These are phyloP conservation scores for Ailurus styani DNA, from an alignment of 2,113 vertebrate genomes.

Conservation along the genomic window DNA sequence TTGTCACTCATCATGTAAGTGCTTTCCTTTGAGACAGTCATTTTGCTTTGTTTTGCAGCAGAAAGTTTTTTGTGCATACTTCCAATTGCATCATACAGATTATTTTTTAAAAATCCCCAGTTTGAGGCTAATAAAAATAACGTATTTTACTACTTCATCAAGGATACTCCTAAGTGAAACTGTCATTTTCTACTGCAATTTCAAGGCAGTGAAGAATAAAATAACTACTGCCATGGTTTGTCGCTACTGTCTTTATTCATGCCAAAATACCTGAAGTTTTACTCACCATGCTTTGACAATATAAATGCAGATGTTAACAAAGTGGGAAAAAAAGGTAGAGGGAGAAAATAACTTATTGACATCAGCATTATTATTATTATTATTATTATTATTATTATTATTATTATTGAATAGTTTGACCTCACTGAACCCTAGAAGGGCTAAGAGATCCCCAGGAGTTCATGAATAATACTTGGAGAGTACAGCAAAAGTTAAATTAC, in stretches of 20 bases:
- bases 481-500: background rate
- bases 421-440: background rate
- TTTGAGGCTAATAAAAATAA: background rate
- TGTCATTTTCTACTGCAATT: background rate
- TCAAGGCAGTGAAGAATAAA: background rate
- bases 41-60: background rate
- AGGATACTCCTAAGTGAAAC: background rate
- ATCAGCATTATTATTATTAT: too few relatives aligned
- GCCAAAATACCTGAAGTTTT: background rate
- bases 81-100: background rate
- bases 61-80: background rate
- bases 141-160: background rate
- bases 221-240: accelerated
- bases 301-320: background rate
- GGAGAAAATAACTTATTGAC: background rate
- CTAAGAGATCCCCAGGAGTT: background rate
- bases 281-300: background rate
- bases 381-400: too few relatives aligned
- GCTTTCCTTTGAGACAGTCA: background rate
- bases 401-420: background rate
- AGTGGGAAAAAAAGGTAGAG: background rate
- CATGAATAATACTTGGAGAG: background rate
- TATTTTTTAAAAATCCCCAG: background rate
- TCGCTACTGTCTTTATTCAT: background rate
- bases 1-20: background rate